Conservation (phyloP, 2,888 invertebrate genomes). For the Idaea biselata region DNA sequence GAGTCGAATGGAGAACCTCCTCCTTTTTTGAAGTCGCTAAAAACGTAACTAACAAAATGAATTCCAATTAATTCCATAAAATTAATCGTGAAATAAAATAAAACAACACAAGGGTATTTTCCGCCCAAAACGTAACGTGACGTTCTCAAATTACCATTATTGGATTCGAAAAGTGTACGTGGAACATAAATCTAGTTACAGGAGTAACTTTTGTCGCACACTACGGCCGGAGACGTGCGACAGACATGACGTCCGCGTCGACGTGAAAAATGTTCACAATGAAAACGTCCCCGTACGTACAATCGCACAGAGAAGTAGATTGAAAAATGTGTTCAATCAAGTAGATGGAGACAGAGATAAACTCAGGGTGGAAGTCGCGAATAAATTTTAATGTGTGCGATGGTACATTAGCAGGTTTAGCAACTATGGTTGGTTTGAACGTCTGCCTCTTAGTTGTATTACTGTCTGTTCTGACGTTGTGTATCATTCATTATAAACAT, state of each 20-base stretch:
- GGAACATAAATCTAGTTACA: conserved; percentile 27
- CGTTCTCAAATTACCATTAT: conserved; percentile 14
- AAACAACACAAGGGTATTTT: neutral
- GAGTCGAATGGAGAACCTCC: no score
- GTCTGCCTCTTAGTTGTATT: neutral
- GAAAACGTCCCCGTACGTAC: conserved; percentile 34
- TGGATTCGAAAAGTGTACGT: conserved; percentile 25
- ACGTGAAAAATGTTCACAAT: conserved; percentile 53
- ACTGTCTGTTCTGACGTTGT: neutral
- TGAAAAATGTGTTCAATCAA: conserved; percentile 23
- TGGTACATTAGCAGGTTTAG: neutral
- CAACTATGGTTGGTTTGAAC: neutral
- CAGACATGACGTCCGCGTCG: conserved; percentile 36
- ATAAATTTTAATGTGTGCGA: neutral
- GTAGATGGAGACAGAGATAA: conserved; percentile 5
- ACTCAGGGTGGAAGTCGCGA: neutral
- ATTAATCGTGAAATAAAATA: neutral
- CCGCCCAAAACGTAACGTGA: neutral
- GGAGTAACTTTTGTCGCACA: conserved; percentile 49
- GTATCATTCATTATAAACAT: neutral
- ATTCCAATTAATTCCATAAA: no score
- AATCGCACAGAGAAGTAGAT: conserved; percentile 14
- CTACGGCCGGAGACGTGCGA: conserved; percentile 47
- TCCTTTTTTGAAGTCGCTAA: no score
- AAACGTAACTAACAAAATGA: no score